Base-by-base conservation (phyloP, 2,113 vertebrate genomes). In the Glareola pratincola region DNA sequence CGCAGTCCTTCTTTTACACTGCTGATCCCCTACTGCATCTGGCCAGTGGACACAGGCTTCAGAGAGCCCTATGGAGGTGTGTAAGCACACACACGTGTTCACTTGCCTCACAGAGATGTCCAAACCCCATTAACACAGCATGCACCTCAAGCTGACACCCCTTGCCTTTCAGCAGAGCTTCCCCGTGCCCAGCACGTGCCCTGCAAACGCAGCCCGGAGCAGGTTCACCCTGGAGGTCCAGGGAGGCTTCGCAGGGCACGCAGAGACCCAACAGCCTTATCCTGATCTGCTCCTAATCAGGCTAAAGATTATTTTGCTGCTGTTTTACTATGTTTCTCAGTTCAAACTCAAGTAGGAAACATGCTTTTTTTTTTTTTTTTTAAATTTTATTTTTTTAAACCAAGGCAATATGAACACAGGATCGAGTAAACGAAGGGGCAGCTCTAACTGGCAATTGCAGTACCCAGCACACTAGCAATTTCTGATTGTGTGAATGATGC, bases 401-500 rank as follows among this genome's bases (percentile, higher is more conserved):
- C 73, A 63, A 47, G 62, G 71, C 75, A 36, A 3, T 73, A 57
- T 53, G 71, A 84, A 18, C 72, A 29, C 15, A 27, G 6, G 54
- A 41, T 57, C 69, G 36, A 69, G 76, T 85, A 89, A 91, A 93
- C 71, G 73, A 69, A 67, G 56, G 73, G 68, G 60, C 56, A 93
- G 59, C 64, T 77, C 56, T 13, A 67, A 36, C n/a, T 34, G 39
- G 64, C 63, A 62, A 2, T 80, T 81, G 94, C 13, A 75, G 51
- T 7, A 47, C 47, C 51, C 1, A 0, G 47, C 91, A 84, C 56
- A 75, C 27, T 50, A 36, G 88, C 73, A 94, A 45, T 77, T 94
- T 95, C 19, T 56, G 85, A 71, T 84, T 51, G 73, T 72, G 50
- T 78, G 91, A 97, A 64, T 76, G 92, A 93, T 97, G 91, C 75